Conservation (phyloP, 1,140 invertebrate species). For the Saccostrea glomerata region DNA sequence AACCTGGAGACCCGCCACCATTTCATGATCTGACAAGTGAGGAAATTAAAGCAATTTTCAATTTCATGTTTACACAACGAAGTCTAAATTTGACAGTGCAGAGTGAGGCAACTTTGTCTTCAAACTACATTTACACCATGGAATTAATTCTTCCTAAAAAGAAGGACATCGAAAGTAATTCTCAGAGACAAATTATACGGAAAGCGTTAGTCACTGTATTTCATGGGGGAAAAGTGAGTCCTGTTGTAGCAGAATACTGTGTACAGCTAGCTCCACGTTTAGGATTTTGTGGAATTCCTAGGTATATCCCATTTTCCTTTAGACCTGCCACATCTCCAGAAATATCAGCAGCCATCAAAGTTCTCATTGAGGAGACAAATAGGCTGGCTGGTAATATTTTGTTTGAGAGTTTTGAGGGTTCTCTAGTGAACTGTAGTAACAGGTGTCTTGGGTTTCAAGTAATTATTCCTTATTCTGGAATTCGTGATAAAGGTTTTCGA, state of each 20-base stretch:
- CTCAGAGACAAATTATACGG: neutral
- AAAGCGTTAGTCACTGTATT: neutral
- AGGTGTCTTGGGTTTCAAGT: neutral
- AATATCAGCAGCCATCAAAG: neutral
- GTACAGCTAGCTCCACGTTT: neutral
- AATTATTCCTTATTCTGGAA: neutral
- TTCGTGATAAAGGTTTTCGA: neutral
- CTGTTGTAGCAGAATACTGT: neutral
- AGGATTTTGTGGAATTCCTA: neutral
- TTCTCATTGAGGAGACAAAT: neutral
- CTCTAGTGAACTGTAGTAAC: neutral
- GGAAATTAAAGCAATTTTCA: constrained; percentile 1
- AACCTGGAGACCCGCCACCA: neutral
- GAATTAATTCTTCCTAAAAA: neutral
- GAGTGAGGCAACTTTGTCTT: neutral
- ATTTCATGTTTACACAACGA: neutral
- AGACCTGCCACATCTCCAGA: neutral
- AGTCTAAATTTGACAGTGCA: neutral
- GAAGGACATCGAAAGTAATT: neutral
- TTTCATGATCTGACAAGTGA: constrained; percentile 20
- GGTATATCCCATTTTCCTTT: neutral
- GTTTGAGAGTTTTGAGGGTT: neutral
- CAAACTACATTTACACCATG: neutral
- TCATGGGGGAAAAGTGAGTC: neutral
- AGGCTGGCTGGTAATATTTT: neutral